Evolutionary conservation across 2,113 vertebrate species (phyloP).

Genomic region (Chaenogobius annularis): DNA sequence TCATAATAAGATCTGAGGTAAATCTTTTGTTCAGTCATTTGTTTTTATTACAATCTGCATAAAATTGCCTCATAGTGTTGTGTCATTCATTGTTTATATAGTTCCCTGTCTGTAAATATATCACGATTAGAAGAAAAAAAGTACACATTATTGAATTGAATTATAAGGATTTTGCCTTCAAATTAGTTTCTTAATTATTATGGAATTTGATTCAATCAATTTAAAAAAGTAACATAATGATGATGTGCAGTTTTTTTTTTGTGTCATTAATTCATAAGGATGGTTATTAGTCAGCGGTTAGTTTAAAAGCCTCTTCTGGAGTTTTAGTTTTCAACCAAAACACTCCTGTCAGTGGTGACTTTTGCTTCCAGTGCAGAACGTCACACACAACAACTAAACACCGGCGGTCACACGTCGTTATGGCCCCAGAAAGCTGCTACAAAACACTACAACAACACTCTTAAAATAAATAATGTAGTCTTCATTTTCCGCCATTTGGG

Average conservation of each 20-base stretch:
- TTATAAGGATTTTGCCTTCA: neutral
- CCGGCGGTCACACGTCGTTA: neutral
- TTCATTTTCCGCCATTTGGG: neutral
- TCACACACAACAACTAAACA: neutral
- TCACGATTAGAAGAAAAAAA: neutral
- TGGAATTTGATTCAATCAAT: neutral
- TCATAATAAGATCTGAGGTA: slow-evolving; percentile 5
- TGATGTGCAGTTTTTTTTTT: too few species aligned
- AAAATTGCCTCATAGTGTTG: too few species aligned
- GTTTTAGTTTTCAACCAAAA: neutral
- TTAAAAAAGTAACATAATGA: too few species aligned
- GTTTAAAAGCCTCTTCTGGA: neutral
- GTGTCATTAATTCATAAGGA: neutral
- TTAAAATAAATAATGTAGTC: neutral
- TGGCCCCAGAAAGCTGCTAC: neutral
- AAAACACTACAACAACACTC: neutral
- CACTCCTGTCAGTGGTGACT: neutral
- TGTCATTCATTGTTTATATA: neutral
- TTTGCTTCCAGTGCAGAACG: neutral
- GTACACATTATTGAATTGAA: too few species aligned
- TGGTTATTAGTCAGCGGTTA: neutral
- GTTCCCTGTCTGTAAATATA: neutral
- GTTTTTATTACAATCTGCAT: too few species aligned
- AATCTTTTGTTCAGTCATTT: neutral
- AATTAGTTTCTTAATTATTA: neutral